Conservation (phyloP, 2,113 vertebrate species). For the Hippoglossus stenolepis region DNA sequence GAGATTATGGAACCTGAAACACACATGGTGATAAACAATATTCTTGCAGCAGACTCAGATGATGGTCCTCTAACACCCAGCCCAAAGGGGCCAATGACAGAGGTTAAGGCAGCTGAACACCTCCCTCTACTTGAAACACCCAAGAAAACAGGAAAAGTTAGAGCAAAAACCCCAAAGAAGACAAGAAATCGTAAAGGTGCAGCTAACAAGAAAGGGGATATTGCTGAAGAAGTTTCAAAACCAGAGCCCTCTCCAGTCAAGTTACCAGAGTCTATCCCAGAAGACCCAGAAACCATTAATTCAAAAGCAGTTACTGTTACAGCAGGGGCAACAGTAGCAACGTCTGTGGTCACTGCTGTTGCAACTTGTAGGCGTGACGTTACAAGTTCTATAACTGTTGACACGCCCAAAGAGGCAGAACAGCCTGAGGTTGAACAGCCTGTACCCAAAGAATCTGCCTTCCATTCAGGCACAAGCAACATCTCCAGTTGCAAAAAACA, state of each 20-base stretch:
- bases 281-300: slow-evolving; percentile 80
- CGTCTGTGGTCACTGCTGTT: slow-evolving; percentile 81
- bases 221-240: slow-evolving; percentile 71
- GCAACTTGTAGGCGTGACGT: slow-evolving; percentile 82
- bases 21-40: slow-evolving; percentile 84
- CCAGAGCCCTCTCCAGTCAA: slow-evolving; percentile 76
- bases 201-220: slow-evolving; percentile 79
- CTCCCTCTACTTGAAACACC: slow-evolving; percentile 77
- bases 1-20: slow-evolving; percentile 89
- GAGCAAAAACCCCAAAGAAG: slow-evolving; percentile 86
- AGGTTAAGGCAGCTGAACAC: slow-evolving; percentile 73
- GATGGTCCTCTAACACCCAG: slow-evolving; percentile 55
- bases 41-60: slow-evolving; percentile 79
- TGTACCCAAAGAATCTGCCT: slow-evolving; percentile 85
- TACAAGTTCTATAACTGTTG: slow-evolving; percentile 76
- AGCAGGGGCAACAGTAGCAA: slow-evolving; percentile 65
- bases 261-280: slow-evolving; percentile 83
- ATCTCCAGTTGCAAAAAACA: slow-evolving; percentile 72
- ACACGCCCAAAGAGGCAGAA: slow-evolving; percentile 84
- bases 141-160: slow-evolving; percentile 88
- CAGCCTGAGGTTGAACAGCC: slow-evolving; percentile 84
- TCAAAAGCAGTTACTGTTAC: slow-evolving; percentile 79
- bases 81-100: slow-evolving; percentile 43
- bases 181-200: slow-evolving; percentile 85
- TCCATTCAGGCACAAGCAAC: slow-evolving; percentile 77